Base-by-base conservation (phyloP, 2,888 invertebrate species). In the Ichneumoninae sp. region DNA sequence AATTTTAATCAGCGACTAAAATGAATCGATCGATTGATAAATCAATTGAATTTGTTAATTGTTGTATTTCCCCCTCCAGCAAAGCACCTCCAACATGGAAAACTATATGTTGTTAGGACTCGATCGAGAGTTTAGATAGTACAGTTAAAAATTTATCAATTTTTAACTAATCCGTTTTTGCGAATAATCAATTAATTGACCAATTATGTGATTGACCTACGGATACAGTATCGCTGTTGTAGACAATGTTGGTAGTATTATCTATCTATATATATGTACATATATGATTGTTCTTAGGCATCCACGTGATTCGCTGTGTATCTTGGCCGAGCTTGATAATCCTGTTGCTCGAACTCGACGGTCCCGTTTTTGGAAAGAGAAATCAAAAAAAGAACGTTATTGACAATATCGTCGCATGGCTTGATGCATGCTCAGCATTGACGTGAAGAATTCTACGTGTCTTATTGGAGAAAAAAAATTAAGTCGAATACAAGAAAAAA, bases 281-380 rank as follows among this genome's bases (percentile, higher is more conserved):
- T 30, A 63, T 26, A 26, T 47, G 19, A 47, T 69, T 47, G 44
- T 69, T 40, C 26, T 26, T 26, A 60, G 71, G 54, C 73, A 68
- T 73, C 65, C 36, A 74, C 74, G 63, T 63, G 74, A 63, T 36
- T 70, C 75, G 76, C 78, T 75, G 73, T 63, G 73, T 73, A 63
- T 81, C 33, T 79, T 76, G 84, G 68, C 63, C 81, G 47, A 68
- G 69, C 74, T 82, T 80, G 60, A 26, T 33, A 66, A 63, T 69
- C 33, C 76, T 76, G 73, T 83, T 74, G 82, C 87, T 85, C 86
- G 85, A 81, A 83, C 85, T 87, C 86, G 84, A 87, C 85, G 86
- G 60, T 83, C 63, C 77, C 60, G 73, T 44, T 52, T 44, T 52
- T 54, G 16, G 54, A 26, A 65, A 52, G 44, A 68, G 30, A 52